Percentiles rank a stretch among this genome's conserved stretches.
These are phyloP conservation scores for Montipora capitata DNA, from an alignment of 92 coral and sea anemone species.

Conservation along the genomic window DNA sequence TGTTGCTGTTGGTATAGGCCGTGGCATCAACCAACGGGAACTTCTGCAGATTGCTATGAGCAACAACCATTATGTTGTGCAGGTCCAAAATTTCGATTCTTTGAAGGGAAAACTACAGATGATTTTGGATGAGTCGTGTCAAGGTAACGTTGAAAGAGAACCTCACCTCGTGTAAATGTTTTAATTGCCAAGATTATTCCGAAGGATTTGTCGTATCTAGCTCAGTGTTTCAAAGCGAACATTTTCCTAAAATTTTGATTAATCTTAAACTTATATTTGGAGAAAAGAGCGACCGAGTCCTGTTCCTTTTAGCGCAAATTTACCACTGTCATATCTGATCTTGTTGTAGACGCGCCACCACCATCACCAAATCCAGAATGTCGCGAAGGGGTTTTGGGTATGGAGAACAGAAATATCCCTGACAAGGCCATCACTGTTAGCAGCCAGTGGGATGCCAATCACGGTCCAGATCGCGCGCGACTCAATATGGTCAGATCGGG, in stretches of 20 bases:
- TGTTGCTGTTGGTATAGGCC: conserved; percentile 84
- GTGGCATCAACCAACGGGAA: conserved; percentile 62
- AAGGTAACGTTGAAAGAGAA: conserved; percentile 39
- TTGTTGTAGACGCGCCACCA: conserved; percentile 66
- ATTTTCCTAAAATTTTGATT: too few species aligned
- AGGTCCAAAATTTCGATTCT: conserved; percentile 75
- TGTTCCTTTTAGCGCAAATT: too few species aligned
- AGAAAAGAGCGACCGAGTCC: too few species aligned
- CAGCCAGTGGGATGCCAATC: conserved; percentile 77
- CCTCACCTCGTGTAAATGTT: too few species aligned
- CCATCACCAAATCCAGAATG: conserved; percentile 75
- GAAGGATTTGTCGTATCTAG: too few species aligned
- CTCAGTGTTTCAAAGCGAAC: too few species aligned
- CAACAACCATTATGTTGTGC: conserved; percentile 72
- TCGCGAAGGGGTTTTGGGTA: conserved; percentile 62
- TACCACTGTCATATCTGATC: too few species aligned
- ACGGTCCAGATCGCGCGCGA: conserved; percentile 85
- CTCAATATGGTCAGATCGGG: conserved; percentile 56
- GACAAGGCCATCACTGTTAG: conserved; percentile 71
- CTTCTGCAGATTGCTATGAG: conserved; percentile 86
- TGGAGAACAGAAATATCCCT: conserved; percentile 61
- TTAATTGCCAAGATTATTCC: too few species aligned
- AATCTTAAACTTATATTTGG: too few species aligned
- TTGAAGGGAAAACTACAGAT: conserved; percentile 71
- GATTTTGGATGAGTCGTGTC: conserved; percentile 80